Conservation (phyloP, 1,140 invertebrate species). For the Melitaea cinxia region DNA sequence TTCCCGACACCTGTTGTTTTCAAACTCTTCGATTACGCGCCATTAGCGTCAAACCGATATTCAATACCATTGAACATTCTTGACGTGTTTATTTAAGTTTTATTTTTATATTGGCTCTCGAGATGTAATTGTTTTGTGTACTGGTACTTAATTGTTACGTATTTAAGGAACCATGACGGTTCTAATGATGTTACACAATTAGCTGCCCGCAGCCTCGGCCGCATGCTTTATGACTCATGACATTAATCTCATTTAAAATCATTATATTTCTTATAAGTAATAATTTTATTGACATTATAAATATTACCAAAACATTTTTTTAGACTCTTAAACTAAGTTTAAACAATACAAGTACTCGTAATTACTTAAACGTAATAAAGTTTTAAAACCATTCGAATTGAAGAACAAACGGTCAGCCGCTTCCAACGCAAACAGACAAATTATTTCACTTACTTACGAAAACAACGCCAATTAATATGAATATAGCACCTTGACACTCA, state of each 20-base stretch:
- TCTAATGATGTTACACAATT: neutral
- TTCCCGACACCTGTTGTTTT: conserved; percentile 74
- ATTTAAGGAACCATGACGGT: neutral
- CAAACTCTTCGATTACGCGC: conserved; percentile 67
- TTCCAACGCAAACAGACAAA: conserved; percentile 34
- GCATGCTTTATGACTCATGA: neutral
- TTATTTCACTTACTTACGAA: conserved; percentile 46
- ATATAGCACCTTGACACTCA: conserved; percentile 39
- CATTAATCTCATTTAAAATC: neutral
- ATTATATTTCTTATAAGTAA: neutral
- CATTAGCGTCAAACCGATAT: conserved; percentile 67
- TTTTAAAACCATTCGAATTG: conserved; percentile 31
- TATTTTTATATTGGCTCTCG: neutral
- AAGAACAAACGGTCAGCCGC: conserved; percentile 27
- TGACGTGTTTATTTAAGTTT: neutral
- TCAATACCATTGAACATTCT: conserved; percentile 56
- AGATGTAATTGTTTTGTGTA: neutral
- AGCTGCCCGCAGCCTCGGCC: neutral
- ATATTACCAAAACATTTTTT: no score
- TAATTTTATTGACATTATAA: neutral
- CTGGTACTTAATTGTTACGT: neutral
- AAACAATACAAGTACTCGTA: conserved; percentile 1
- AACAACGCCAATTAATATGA: conserved; percentile 48
- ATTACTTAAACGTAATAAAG: conserved; percentile 15
- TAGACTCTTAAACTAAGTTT: neutral